Conservation (phyloP, 2,113 vertebrate species). For the Saccopteryx leptura region DNA sequence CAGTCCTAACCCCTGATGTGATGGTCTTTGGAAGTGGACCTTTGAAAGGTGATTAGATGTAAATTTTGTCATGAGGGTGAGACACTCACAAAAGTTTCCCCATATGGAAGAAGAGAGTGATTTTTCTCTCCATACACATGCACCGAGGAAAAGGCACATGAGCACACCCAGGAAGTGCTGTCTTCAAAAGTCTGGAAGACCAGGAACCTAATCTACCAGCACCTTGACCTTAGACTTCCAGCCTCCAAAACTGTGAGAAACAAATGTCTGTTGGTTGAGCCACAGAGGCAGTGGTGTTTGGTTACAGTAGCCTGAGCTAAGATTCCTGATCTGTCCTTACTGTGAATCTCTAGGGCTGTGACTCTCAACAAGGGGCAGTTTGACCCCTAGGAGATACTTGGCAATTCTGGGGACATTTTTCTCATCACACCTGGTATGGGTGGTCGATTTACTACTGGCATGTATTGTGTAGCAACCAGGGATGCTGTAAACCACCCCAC, state of each 20-base stretch:
- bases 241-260: background rate
- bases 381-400: background rate
- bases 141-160: background rate
- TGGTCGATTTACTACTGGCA: background rate
- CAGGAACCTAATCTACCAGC: background rate
- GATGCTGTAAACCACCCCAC: background rate
- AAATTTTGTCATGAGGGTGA: background rate
- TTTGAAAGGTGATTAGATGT: background rate
- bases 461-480: background rate
- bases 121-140: background rate
- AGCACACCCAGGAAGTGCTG: background rate
- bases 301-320: background rate
- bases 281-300: background rate
- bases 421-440: background rate
- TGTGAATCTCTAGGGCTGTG: background rate
- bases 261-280: background rate
- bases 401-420: background rate
- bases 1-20: background rate
- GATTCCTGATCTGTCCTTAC: background rate
- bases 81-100: background rate
- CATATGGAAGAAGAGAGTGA: background rate
- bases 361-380: accelerated
- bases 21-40: background rate
- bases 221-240: background rate
- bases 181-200: background rate